Conservation (phyloP, 2,888 invertebrate genomes). For the Julus scandinavius region DNA sequence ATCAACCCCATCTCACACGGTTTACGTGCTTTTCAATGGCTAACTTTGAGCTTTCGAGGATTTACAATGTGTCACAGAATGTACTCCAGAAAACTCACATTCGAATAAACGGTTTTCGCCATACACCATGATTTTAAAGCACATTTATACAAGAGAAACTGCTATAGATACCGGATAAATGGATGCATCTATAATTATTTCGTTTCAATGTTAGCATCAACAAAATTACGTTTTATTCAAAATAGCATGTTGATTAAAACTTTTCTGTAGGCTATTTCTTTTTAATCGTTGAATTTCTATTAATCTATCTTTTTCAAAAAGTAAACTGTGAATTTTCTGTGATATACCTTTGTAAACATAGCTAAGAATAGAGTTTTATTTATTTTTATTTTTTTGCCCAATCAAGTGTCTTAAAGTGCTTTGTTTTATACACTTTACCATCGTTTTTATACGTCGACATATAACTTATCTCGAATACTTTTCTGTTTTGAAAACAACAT, state of each 20-base stretch:
- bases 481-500: neutral
- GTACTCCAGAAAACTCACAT: neutral
- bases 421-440: neutral
- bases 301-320: too few relatives aligned
- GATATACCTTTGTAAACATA: neutral
- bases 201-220: too few relatives aligned
- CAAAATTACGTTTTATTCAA: too few relatives aligned
- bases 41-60: neutral
- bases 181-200: neutral
- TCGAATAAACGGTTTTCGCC: neutral
- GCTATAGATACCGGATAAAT: too few relatives aligned
- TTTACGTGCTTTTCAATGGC: constrained; percentile 25
- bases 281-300: too few relatives aligned
- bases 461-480: neutral
- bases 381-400: neutral
- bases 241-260: too few relatives aligned
- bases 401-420: neutral
- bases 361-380: neutral
- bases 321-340: too few relatives aligned
- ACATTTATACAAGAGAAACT: neutral
- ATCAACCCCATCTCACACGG: constrained; percentile 2
- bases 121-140: neutral
- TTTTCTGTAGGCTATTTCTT: too few relatives aligned
- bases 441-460: neutral
- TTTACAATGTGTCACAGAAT: neutral